Evolutionary conservation across 2,888 invertebrate genomes (phyloP).

Genomic region (Sturmia bella): DNA sequence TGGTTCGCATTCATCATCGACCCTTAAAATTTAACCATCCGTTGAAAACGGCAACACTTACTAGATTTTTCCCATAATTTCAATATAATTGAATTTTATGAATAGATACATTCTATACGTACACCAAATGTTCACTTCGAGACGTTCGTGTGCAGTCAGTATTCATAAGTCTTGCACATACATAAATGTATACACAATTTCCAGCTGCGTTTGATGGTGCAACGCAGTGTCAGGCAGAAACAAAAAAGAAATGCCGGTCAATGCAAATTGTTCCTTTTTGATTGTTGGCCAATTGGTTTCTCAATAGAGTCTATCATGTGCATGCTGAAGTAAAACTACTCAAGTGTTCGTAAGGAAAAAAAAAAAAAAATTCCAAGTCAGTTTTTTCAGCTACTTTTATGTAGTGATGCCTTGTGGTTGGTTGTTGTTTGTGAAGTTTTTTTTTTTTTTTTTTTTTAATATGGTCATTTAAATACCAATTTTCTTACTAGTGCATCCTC

Average conservation of each 20-base stretch:
- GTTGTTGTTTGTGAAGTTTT: constrained; percentile 16
- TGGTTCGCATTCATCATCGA: too few species aligned
- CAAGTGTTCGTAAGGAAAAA: constrained; percentile 35
- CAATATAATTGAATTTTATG: too few species aligned
- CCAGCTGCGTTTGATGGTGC: constrained; percentile 37
- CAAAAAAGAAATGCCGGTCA: neutral
- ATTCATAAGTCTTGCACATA: neutral
- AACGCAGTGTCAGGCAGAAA: constrained; percentile 19
- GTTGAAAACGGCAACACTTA: too few species aligned
- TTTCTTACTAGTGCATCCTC: constrained; percentile 36
- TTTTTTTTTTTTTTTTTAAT: constrained; percentile 38
- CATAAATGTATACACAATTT: constrained; percentile 1
- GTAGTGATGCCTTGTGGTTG: neutral
- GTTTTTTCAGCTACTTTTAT: constrained; percentile 28
- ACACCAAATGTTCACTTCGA: neutral
- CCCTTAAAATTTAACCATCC: too few species aligned
- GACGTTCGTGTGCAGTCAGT: neutral
- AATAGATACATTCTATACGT: too few species aligned
- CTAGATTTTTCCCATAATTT: too few species aligned
- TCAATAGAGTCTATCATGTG: neutral
- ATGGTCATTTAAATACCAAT: constrained; percentile 50
- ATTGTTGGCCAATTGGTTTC: neutral
- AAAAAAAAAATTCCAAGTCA: constrained; percentile 1
- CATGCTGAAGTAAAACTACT: constrained; percentile 20
- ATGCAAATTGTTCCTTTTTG: neutral